A percentile compares a stretch with the other conserved stretches of the same genome.
These are phyloP conservation scores for Myopa testacea DNA, from an alignment of 2,888 invertebrate genomes.

Conservation along the genomic window DNA sequence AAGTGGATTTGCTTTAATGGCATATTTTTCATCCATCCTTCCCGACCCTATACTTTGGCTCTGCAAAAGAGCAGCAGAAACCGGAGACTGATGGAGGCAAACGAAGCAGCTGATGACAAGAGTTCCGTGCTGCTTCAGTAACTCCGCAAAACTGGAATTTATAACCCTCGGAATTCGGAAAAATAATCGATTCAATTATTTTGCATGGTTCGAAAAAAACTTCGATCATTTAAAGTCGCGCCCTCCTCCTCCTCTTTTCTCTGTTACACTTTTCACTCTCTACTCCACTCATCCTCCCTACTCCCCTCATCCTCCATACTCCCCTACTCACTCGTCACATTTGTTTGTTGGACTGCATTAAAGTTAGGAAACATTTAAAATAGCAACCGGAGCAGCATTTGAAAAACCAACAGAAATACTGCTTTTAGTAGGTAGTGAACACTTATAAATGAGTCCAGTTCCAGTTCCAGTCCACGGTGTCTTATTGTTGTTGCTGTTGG, in stretches of 20 bases:
- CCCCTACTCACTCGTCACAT: constrained; percentile 3
- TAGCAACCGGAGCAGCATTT: neutral
- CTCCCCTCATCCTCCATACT: neutral
- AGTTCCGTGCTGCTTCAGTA: constrained; percentile 63
- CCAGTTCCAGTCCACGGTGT: neutral
- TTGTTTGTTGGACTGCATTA: neutral
- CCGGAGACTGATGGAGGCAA: constrained; percentile 11
- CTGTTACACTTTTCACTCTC: neutral
- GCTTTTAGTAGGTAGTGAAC: neutral
- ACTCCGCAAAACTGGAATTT: constrained; percentile 64
- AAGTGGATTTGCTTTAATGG: constrained; percentile 58
- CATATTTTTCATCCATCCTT: constrained; percentile 45
- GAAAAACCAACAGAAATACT: neutral
- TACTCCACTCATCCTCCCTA: too few species aligned
- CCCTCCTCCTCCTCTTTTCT: neutral
- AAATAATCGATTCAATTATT: constrained; percentile 23
- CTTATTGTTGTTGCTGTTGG: neutral
- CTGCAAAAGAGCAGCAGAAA: constrained; percentile 32
- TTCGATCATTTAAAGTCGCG: neutral
- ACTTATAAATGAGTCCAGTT: constrained; percentile 20
- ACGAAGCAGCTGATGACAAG: constrained; percentile 58
- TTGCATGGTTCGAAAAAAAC: neutral
- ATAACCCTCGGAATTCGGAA: constrained; percentile 53
- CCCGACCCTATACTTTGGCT: neutral
- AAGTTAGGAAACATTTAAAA: neutral